Conservation (phyloP, 2,113 vertebrate species). For the Falcunculus frontatus region DNA sequence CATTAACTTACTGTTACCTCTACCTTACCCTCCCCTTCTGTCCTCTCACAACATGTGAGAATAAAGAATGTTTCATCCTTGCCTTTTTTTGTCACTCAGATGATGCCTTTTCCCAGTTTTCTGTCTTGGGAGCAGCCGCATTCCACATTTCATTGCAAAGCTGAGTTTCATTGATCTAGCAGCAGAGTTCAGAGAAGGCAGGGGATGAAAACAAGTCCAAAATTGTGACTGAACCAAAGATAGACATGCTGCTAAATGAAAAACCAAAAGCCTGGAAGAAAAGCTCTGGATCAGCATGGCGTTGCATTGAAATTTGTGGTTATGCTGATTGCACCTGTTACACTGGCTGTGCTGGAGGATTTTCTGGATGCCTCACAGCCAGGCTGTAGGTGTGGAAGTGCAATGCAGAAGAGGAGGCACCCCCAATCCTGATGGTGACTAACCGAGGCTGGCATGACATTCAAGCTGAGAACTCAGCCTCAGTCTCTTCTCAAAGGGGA, state of each 20-base stretch:
- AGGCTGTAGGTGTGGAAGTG: not conserved
- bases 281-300: not conserved
- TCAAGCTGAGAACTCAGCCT: not conserved
- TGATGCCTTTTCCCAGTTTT: slow-evolving; percentile 25
- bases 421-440: not conserved
- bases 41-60: not conserved
- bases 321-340: not conserved
- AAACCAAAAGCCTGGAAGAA: not conserved
- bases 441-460: fast-evolving
- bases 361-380: not conserved
- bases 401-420: not conserved
- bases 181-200: not conserved
- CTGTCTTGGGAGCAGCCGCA: not conserved
- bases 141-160: not conserved
- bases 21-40: slow-evolving; percentile 18
- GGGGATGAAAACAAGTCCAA: slow-evolving; percentile 14
- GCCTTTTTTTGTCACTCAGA: not conserved
- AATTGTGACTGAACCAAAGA: slow-evolving; percentile 32
- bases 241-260: slow-evolving; percentile 8
- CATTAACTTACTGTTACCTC: not conserved
- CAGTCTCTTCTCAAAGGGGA: not conserved
- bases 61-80: not conserved
- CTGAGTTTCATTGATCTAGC: not conserved
- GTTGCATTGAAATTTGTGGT: not conserved
- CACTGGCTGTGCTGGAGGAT: not conserved